These are phyloP conservation scores for Pholis gunnellus DNA, from an alignment of 2,113 vertebrate genomes.

Conservation along the genomic window DNA sequence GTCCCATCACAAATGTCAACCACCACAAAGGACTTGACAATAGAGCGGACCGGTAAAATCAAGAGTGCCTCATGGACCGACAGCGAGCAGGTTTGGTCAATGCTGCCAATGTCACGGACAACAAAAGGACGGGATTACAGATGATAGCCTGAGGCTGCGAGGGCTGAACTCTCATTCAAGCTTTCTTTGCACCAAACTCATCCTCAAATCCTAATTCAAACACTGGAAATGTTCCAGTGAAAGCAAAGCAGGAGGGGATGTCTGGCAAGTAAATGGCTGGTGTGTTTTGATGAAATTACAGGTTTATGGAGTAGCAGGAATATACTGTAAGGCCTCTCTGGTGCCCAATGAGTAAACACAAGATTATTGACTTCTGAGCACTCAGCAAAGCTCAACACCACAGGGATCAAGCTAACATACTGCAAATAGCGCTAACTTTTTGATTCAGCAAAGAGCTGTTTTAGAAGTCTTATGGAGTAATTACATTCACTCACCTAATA, in stretches of 20 bases:
- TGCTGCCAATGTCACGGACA: slow-evolving; percentile 49
- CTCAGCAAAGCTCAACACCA: slow-evolving; percentile 51
- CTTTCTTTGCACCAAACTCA: slow-evolving; percentile 37
- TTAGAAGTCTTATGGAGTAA: slow-evolving; percentile 25
- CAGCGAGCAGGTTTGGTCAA: slow-evolving; percentile 51
- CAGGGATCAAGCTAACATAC: slow-evolving; percentile 44
- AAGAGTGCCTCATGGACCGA: slow-evolving; percentile 23
- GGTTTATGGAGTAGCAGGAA: slow-evolving; percentile 37
- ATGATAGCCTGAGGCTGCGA: slow-evolving; percentile 38
- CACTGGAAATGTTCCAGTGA: slow-evolving; percentile 34
- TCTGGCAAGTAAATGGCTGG: slow-evolving; percentile 58
- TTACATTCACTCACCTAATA: slow-evolving; percentile 34
- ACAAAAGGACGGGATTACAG: slow-evolving; percentile 55
- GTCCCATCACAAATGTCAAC: slow-evolving; percentile 56
- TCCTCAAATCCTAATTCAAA: slow-evolving; percentile 62
- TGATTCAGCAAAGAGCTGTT: slow-evolving; percentile 39
- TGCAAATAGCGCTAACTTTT: slow-evolving; percentile 36
- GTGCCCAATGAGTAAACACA: slow-evolving; percentile 55
- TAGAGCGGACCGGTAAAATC: slow-evolving; percentile 22
- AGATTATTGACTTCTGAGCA: slow-evolving; percentile 63
- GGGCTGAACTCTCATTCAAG: slow-evolving; percentile 42
- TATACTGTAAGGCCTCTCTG: slow-evolving; percentile 26
- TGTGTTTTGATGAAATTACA: slow-evolving; percentile 57
- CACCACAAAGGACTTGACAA: slow-evolving; percentile 50
- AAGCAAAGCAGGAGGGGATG: slow-evolving; percentile 25